These are phyloP conservation scores for Taenaris catops DNA, from an alignment of 2,888 invertebrate species.

Conservation along the genomic window DNA sequence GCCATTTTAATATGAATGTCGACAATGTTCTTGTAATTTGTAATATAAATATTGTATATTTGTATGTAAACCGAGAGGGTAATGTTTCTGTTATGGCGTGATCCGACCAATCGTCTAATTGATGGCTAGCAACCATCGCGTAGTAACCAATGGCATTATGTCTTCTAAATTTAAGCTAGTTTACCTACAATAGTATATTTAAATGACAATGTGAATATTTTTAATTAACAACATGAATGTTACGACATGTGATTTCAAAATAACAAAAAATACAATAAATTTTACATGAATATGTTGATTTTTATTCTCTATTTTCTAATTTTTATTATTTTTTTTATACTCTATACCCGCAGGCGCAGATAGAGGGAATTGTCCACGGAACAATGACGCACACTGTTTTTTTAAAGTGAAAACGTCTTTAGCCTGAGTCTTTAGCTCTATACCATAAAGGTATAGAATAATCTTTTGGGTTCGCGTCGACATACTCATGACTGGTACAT, in stretches of 20 bases:
- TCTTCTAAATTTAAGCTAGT: constrained; percentile 77
- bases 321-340: too few relatives aligned
- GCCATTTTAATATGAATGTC: constrained; percentile 75
- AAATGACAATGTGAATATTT: constrained; percentile 84
- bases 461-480: too few relatives aligned
- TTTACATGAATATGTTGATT: constrained; percentile 61
- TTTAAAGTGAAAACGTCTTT: too few relatives aligned
- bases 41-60: constrained; percentile 76
- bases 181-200: constrained; percentile 81
- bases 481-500: too few relatives aligned
- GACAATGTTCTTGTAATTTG: constrained; percentile 64
- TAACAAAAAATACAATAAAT: constrained; percentile 82
- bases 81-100: constrained; percentile 64
- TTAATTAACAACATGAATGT: constrained; percentile 83
- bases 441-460: too few relatives aligned
- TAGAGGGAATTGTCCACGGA: too few relatives aligned
- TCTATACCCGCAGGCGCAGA: too few relatives aligned
- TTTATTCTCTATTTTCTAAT: constrained; percentile 16
- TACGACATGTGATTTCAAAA: constrained; percentile 82
- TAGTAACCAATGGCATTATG: constrained; percentile 78
- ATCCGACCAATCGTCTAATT: constrained; percentile 74
- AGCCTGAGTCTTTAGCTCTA: too few relatives aligned
- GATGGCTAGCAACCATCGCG: constrained; percentile 53
- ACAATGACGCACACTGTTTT: too few relatives aligned
- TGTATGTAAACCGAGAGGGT: constrained; percentile 68